phyloP scores from a whole-genome alignment of 2,797 vertebrate genomes.

The Morelia viridis region DNA sequence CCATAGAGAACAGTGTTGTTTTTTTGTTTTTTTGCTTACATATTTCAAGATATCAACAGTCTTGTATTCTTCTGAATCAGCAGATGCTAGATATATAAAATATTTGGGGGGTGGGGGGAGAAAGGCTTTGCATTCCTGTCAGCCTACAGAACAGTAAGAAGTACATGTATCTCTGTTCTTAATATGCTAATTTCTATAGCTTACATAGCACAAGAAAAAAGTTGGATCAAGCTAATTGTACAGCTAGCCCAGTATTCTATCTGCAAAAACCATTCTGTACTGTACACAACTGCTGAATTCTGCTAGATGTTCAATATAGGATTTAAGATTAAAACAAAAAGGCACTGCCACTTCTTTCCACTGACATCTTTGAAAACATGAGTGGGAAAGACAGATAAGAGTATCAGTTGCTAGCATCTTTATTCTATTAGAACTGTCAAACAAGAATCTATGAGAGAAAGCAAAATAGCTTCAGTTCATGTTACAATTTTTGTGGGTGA shows the following conservation, averaged over 20 bases:
- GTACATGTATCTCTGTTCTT: background rate
- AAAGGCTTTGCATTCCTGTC: background rate
- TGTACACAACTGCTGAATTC: background rate
- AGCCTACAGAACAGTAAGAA: background rate
- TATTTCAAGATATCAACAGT: background rate
- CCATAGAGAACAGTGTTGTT: background rate
- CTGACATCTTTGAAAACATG: background rate
- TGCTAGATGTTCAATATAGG: background rate
- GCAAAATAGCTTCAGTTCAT: background rate
- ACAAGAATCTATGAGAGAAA: background rate
- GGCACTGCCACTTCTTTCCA: background rate
- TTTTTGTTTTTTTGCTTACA: background rate
- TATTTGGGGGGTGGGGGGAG: background rate
- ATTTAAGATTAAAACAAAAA: background rate
- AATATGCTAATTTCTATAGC: background rate
- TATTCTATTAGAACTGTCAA: background rate
- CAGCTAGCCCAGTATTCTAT: background rate
- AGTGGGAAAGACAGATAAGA: background rate
- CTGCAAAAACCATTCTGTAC: background rate
- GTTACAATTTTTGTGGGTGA: background rate
- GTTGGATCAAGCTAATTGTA: no score
- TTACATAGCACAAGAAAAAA: background rate
- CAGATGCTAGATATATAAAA: background rate
- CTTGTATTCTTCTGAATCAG: background rate
- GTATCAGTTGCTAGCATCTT: background rate